A percentile compares a stretch with the other conserved stretches of the same genome.
Conservation (phyloP, 2,113 vertebrate genomes). For the Megaceryle torquata region DNA sequence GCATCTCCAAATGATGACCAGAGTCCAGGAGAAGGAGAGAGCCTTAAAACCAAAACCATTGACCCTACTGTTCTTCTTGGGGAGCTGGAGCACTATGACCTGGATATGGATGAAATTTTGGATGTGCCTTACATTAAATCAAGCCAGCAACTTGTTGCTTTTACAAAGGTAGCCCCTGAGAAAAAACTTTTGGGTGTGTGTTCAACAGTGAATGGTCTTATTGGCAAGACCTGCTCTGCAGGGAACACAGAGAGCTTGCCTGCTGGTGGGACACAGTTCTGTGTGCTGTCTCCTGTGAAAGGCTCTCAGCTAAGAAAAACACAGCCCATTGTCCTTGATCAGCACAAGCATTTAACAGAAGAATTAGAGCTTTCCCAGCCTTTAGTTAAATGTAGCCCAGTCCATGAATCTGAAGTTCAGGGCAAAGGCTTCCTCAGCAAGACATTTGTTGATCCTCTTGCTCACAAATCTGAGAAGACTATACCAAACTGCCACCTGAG, state of each 20-base stretch:
- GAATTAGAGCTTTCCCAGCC: conserved; percentile 73
- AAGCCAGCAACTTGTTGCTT: conserved; percentile 86
- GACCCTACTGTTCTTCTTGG: conserved; percentile 77
- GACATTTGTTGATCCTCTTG: conserved; percentile 77
- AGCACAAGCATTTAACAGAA: conserved; percentile 76
- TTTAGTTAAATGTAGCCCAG: conserved; percentile 77
- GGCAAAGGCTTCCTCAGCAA: conserved; percentile 79
- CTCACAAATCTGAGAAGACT: conserved; percentile 72
- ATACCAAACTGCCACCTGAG: conserved; percentile 74
- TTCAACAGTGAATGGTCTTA: conserved; percentile 71
- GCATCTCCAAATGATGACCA: conserved; percentile 48
- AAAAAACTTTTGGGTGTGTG: conserved; percentile 76
- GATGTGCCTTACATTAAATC: conserved; percentile 98
- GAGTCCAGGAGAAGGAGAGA: conserved; percentile 62
- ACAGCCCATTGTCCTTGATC: conserved; percentile 80
- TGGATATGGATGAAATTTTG: conserved; percentile 99
- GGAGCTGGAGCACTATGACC: conserved; percentile 95
- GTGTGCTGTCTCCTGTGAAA: conserved; percentile 89
- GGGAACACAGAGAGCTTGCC: conserved; percentile 75
- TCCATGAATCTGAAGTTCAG: conserved; percentile 74
- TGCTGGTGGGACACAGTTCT: conserved; percentile 77
- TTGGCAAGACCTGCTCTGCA: conserved; percentile 71
- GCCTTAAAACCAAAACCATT: conserved; percentile 69
- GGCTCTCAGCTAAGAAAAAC: conserved; percentile 88
- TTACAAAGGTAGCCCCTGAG: conserved; percentile 83